Evolutionary conservation across 2,797 vertebrate species (phyloP).

Genomic region (Antennarius maculatus): DNA sequence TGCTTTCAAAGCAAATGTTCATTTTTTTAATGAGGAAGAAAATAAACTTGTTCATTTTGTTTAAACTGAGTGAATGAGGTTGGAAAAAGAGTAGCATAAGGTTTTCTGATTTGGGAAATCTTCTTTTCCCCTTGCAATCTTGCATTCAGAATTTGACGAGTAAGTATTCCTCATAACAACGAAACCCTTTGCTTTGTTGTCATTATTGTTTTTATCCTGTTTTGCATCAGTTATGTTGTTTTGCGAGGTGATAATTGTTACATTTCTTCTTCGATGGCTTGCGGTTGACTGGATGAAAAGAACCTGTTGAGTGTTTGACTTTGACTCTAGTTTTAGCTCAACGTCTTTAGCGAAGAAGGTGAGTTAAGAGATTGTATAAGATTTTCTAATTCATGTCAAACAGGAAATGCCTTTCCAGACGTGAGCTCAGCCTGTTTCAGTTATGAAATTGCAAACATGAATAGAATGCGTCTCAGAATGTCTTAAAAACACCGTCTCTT

Average conservation of each 20-base stretch:
- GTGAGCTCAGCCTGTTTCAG: background rate
- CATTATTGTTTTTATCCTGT: background rate
- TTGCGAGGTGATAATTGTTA: conserved; percentile 59
- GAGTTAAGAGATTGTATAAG: conserved; percentile 60
- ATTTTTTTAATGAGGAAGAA: conserved; percentile 15
- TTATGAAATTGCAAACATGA: background rate
- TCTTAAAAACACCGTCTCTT: conserved; percentile 7
- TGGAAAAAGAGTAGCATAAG: background rate
- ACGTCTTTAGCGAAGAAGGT: conserved; percentile 65
- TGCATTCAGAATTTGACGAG: conserved; percentile 63
- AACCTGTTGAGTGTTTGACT: conserved; percentile 60
- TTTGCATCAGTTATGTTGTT: conserved; percentile 3
- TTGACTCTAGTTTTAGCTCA: conserved; percentile 49
- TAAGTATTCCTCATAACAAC: conserved; percentile 51
- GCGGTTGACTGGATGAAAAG: conserved; percentile 76
- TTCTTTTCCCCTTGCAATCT: conserved; percentile 28
- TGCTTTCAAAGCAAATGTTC: conserved; percentile 4
- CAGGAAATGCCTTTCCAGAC: conserved; percentile 46
- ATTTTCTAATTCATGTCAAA: conserved; percentile 1
- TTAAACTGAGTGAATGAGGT: background rate
- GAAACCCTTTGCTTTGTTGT: background rate
- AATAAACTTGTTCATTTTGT: background rate
- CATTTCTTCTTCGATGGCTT: conserved; percentile 63
- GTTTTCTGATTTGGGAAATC: background rate
- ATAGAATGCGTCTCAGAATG: conserved; percentile 42